Evolutionary conservation across 2,888 invertebrate genomes (phyloP).

Genomic region (Cotesia congregata): DNA sequence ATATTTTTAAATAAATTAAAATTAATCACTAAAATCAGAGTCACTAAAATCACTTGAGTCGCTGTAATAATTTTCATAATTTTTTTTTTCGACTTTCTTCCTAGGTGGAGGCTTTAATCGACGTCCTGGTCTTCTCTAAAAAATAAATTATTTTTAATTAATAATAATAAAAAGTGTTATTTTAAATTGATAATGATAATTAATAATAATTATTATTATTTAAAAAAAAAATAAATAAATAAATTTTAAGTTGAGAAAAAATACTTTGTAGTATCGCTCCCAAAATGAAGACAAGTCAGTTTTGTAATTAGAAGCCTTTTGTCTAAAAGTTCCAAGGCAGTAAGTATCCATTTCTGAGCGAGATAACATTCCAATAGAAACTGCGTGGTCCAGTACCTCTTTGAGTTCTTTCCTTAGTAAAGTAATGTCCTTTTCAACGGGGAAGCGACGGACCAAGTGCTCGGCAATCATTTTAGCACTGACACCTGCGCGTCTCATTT

Average conservation of each 20-base stretch:
- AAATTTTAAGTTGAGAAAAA: background rate
- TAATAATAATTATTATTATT: slow-evolving; percentile 18
- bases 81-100: background rate
- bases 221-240: too few relatives aligned
- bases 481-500: slow-evolving; percentile 52
- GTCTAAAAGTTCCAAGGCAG: slow-evolving; percentile 55
- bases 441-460: slow-evolving; percentile 52
- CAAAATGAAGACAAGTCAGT: slow-evolving; percentile 54
- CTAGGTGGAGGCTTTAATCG: slow-evolving; percentile 30
- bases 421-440: slow-evolving; percentile 51
- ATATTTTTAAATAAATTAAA: background rate
- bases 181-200: too few relatives aligned
- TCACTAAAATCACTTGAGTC: slow-evolving; percentile 32
- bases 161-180: too few relatives aligned
- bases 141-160: slow-evolving; percentile 15
- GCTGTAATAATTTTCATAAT: background rate
- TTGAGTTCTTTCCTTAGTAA: slow-evolving; percentile 51
- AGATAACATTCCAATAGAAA: slow-evolving; percentile 54
- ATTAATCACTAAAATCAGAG: slow-evolving; percentile 32
- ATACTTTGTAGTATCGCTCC: slow-evolving; percentile 54
- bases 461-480: slow-evolving; percentile 51
- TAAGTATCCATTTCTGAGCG: slow-evolving; percentile 53
- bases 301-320: slow-evolving; percentile 51
- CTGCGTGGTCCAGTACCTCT: slow-evolving; percentile 55
- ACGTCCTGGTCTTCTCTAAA: slow-evolving; percentile 40